Evolutionary conservation across 2,797 vertebrate species (phyloP), one percentile per base, ranked within the genome.

Genomic region (Sebastiscus albofasciatus): DNA sequence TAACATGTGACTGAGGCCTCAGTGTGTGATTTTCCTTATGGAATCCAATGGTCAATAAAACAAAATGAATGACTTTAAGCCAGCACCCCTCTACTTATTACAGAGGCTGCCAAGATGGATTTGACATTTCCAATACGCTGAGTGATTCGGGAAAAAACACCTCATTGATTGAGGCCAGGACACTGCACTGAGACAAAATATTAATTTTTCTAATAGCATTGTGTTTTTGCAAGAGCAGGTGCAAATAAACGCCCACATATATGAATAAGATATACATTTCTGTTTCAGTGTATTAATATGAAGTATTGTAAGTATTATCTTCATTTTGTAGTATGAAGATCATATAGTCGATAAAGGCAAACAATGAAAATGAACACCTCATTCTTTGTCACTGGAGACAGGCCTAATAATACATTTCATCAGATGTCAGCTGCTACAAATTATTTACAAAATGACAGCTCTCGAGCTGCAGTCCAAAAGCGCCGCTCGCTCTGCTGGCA

Each of bases 121-220:
- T 93, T 92, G 93, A 94, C 93, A 93, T 95, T 94, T 95, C 86
- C 90, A 96, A 95, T 95, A 95, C 82, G 42, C 90, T 93, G 93
- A 94, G 93, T 92, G 92, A 94, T 81, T 92, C 87, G 81, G 93
- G 88, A 91, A 89, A 94, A 87, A 54, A 54, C 74, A 89, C 79
- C 36, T 68, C 92, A 94, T 91, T 91, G 93, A 94, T 93, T 91
- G 80, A 86, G 87, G 89, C 80, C 83, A 77, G 87, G 87, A 90
- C 78, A 91, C 70, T 26, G 72, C 75, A 71, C 79, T 58, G 75
- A 77, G 87, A 87, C 72, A 90, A 93, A 87, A 92, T 90, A 92
- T 94, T 59, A 26, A 85, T 93, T 92, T 87, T 88, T 82, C 42
- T 91, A 93, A 94, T 85, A 84, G 84, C 83, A 86, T 81, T 85